phyloP scores from a whole-genome alignment of 1,140 invertebrate genomes.

The Ephestia elutella region DNA sequence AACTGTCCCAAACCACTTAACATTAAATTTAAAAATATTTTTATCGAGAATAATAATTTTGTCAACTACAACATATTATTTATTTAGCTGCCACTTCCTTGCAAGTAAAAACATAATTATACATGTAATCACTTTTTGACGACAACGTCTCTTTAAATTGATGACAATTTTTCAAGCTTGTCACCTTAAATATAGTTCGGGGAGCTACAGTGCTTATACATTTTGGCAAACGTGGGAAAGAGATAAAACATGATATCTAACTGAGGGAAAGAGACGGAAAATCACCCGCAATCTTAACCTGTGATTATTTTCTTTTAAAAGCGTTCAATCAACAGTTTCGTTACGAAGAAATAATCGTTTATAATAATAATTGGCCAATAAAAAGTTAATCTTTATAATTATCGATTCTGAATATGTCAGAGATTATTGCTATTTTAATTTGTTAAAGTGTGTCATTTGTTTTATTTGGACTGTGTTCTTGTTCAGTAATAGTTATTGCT shows the following conservation, averaged over 20 bases:
- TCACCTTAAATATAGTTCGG: background rate
- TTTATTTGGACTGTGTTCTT: background rate
- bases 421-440: background rate
- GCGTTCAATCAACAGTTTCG: conserved; percentile 26
- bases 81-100: too few relatives aligned
- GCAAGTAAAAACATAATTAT: too few relatives aligned
- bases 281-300: background rate
- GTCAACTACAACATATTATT: too few relatives aligned
- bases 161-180: background rate
- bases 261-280: background rate
- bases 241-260: background rate
- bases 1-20: too few relatives aligned
- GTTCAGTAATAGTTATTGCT: too few relatives aligned
- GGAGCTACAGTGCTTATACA: background rate
- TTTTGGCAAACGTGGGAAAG: background rate
- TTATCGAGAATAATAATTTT: too few relatives aligned
- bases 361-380: conserved; percentile 51
- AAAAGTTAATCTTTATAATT: conserved; percentile 51
- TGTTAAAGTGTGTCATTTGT: background rate
- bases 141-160: background rate
- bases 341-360: conserved; percentile 35
- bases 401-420: conserved; percentile 17
- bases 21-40: too few relatives aligned
- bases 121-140: too few relatives aligned
- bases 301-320: conserved; percentile 30